These are phyloP conservation scores for Drosophila hamatofila DNA, from an alignment of 2,888 invertebrate genomes.

Conservation along the genomic window DNA sequence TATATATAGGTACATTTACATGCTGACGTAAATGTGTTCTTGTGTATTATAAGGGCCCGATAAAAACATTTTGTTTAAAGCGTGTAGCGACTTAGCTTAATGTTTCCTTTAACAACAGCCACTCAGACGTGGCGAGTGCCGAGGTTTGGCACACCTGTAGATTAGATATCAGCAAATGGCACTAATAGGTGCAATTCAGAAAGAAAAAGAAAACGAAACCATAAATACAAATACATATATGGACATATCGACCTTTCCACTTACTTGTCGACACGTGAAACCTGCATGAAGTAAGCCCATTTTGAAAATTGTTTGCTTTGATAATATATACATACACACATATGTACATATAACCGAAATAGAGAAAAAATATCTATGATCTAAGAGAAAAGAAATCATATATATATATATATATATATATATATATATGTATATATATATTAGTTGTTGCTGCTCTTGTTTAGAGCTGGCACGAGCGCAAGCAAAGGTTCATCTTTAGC, in stretches of 20 bases:
- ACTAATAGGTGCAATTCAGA: slow-evolving; percentile 20
- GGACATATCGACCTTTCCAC: slow-evolving; percentile 31
- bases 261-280: slow-evolving; percentile 30
- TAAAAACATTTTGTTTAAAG: slow-evolving; percentile 16
- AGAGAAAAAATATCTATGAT: neutral
- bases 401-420: neutral
- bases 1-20: neutral
- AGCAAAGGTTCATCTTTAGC: neutral
- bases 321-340: neutral
- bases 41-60: neutral
- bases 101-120: slow-evolving; percentile 1
- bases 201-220: slow-evolving; percentile 3
- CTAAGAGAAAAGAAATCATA: neutral
- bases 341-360: neutral
- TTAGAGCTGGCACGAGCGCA: too few relatives aligned
- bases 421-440: neutral
- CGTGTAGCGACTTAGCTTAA: neutral
- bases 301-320: neutral
- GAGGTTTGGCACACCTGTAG: slow-evolving; percentile 15
- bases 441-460: too few relatives aligned
- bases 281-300: neutral
- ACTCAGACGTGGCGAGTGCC: slow-evolving; percentile 10
- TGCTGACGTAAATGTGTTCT: neutral
- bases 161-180: slow-evolving; percentile 42
- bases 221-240: neutral